Percentiles rank a stretch among this genome's conserved stretches.
Evolutionary conservation across 2,113 vertebrate genomes (phyloP).

Genomic region (Nerophis lumbriciformis): DNA sequence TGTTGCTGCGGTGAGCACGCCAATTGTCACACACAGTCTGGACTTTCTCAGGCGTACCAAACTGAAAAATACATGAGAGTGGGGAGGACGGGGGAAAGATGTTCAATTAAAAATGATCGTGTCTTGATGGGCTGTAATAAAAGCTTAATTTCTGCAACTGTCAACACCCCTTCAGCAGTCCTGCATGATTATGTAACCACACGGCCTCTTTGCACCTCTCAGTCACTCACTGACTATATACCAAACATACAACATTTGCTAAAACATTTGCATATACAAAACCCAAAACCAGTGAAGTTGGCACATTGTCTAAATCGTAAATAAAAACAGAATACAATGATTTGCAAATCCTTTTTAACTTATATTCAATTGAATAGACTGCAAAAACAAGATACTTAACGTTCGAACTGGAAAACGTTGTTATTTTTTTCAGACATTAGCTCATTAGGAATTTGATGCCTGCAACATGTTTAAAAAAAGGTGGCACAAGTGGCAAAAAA

Average conservation of each 20-base stretch:
- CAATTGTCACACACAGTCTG: conserved; percentile 10
- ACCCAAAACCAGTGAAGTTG: too few species aligned
- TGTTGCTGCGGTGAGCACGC: not conserved
- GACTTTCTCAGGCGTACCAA: conserved; percentile 22
- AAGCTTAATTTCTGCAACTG: conserved; percentile 56
- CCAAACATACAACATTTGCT: conserved; percentile 3
- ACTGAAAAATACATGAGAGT: conserved; percentile 62
- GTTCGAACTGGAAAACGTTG: too few species aligned
- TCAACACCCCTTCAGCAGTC: conserved; percentile 23
- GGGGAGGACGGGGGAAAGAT: conserved; percentile 40
- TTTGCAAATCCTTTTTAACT: too few species aligned
- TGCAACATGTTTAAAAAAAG: too few species aligned
- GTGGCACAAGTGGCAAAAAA: too few species aligned
- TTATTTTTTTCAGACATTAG: too few species aligned
- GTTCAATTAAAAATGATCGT: conserved; percentile 72
- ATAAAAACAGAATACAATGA: too few species aligned
- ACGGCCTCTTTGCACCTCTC: conserved; percentile 1
- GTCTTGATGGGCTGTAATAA: conserved; percentile 59
- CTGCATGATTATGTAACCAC: conserved; percentile 4
- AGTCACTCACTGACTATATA: conserved; percentile 7
- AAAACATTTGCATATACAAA: not conserved
- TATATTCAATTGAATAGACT: too few species aligned
- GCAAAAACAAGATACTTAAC: too few species aligned
- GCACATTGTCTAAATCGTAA: too few species aligned
- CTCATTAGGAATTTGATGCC: too few species aligned